These are phyloP conservation scores for Pogonomyrmex barbatus DNA, from an alignment of 1,140 invertebrate genomes.

Conservation along the genomic window DNA sequence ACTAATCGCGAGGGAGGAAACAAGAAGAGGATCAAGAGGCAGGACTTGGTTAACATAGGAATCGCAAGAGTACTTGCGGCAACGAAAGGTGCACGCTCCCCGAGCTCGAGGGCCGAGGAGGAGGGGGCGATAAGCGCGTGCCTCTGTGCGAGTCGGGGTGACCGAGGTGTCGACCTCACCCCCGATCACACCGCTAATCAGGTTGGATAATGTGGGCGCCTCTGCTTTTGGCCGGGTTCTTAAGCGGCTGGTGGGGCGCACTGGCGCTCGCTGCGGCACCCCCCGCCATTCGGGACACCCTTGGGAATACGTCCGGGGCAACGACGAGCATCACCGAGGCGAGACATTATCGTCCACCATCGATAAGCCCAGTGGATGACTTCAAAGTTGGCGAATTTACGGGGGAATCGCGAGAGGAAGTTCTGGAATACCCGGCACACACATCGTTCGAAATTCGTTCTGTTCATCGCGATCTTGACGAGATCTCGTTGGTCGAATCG, in stretches of 20 bases:
- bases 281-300: constrained; percentile 77
- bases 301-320: constrained; percentile 62
- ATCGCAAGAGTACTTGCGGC: background rate
- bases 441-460: background rate
- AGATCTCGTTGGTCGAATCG: background rate
- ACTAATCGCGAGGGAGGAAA: constrained; percentile 23
- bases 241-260: constrained; percentile 84
- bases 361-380: constrained; percentile 54
- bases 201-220: constrained; percentile 84
- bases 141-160: constrained; percentile 69
- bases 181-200: constrained; percentile 75
- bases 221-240: constrained; percentile 83
- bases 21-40: background rate
- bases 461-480: constrained; percentile 25
- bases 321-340: constrained; percentile 56
- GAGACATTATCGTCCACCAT: constrained; percentile 61
- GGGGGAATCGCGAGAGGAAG: background rate
- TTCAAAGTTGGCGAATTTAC: background rate
- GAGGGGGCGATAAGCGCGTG: constrained; percentile 51
- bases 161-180: constrained; percentile 74
- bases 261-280: constrained; percentile 79
- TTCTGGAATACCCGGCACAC: background rate
- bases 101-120: constrained; percentile 32
- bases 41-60: constrained; percentile 29
- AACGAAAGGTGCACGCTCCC: constrained; percentile 10